Evolutionary conservation across 2,888 invertebrate genomes (phyloP), one percentile per base, ranked within the genome.

Genomic region (Dioctria rufipes): DNA sequence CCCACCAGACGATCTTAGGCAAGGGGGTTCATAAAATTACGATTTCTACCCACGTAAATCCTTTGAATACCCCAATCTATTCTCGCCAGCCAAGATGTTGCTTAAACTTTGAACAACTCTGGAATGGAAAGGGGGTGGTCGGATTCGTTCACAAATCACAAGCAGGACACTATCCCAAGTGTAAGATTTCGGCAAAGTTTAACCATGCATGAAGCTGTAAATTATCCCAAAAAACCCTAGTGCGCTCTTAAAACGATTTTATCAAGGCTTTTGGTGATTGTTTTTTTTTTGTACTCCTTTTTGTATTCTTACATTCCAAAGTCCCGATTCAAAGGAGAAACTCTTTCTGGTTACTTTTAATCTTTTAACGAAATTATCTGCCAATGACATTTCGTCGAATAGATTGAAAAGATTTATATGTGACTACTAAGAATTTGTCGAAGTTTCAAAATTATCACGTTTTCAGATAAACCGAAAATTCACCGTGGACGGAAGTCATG

Each of bases 191-290:
- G 77, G 63, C 11, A 61, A 77, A 77, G 77, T 77, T 77, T 77
- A 77, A 63, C 77, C 77, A 77, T 77, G 77, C 77, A 77, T 77
- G 77, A 77, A 77, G 77, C 63, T 77, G 77, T 77, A 77, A 77
- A 77, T 77, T 77, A 77, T 77, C 77, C 77, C 49, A 37, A 40
- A 42, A 25, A 40, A 13, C 49, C 49, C 46, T 66, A 42, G 66
- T 8, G 66, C 49, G 63, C 46, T 49, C 13, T 54, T 75, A 13
- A 61, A 25, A 49, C 63, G 51, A 77, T 46, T 77, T 77, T 77
- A 63, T 77, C 63, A 6, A n/a, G 25, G 77, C 63, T 63, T 77
- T 63, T 63, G 39, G 63, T 8, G 77, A 42, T 77, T 63, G 49
- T 54, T 77, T 75, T 58, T 75, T 75, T 25, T n/a, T n/a, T 43